These are phyloP conservation scores for Hiodon tergisus DNA, from an alignment of 2,113 vertebrate species.

Conservation along the genomic window DNA sequence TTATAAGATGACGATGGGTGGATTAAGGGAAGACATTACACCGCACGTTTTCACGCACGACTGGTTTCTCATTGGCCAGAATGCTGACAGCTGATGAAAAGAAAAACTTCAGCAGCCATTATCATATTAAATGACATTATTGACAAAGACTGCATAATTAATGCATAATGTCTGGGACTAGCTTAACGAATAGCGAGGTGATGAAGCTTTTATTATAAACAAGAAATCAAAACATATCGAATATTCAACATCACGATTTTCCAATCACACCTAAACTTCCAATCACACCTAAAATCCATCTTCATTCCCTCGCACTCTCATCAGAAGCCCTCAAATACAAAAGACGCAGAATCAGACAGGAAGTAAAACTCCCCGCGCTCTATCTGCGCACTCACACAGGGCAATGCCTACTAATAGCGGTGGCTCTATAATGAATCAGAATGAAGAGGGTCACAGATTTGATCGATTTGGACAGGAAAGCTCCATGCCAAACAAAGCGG, in stretches of 20 bases:
- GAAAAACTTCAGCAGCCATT: background rate
- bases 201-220: background rate
- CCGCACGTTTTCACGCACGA: constrained; percentile 7
- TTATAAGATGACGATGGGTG: background rate
- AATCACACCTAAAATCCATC: background rate
- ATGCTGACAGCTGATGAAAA: background rate
- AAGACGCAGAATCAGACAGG: background rate
- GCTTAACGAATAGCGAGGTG: background rate
- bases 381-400: background rate
- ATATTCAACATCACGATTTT: no score
- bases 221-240: background rate
- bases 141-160: background rate
- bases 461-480: background rate
- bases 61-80: background rate
- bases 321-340: background rate
- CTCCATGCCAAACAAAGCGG: background rate
- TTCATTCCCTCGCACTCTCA: background rate
- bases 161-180: background rate
- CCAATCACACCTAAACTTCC: background rate
- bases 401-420: background rate
- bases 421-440: background rate
- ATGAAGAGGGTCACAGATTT: background rate
- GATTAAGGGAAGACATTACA: constrained; percentile 21
- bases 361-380: background rate
- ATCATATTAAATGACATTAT: background rate